Percentiles rank a stretch among this genome's conserved stretches.
These are phyloP conservation scores for Salminus brasiliensis DNA, from an alignment of 2,113 vertebrate species.

Conservation along the genomic window DNA sequence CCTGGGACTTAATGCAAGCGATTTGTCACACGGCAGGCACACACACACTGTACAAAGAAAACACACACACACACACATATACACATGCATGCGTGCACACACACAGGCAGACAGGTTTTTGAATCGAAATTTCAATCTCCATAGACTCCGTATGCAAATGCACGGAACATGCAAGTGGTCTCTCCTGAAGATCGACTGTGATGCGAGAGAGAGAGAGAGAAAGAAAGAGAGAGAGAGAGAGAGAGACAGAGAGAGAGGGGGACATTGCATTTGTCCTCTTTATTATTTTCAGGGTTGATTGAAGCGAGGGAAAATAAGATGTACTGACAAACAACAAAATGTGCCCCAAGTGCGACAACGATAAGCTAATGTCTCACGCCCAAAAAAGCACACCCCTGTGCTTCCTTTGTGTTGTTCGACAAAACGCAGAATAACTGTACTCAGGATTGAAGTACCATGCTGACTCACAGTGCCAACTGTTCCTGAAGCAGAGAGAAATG, in stretches of 20 bases:
- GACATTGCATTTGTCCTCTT: not conserved
- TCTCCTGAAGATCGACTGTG: slow-evolving; percentile 8
- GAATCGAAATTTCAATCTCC: slow-evolving; percentile 9
- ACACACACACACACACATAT: not conserved
- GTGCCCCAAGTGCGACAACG: too few species aligned
- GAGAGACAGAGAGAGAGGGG: not conserved
- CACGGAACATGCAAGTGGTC: not conserved
- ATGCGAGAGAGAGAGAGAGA: not conserved
- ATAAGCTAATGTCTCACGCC: not conserved
- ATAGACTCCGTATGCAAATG: not conserved
- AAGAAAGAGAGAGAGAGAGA: slow-evolving; percentile 18
- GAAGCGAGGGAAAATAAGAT: slow-evolving; percentile 1
- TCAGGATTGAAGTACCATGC: not conserved
- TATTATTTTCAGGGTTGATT: not conserved
- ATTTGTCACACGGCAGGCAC: slow-evolving; percentile 69
- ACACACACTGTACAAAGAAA: slow-evolving; percentile 20
- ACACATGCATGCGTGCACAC: not conserved
- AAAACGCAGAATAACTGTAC: not conserved
- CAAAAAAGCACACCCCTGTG: not conserved
- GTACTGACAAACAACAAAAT: slow-evolving; percentile 8
- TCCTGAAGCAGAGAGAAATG: not conserved
- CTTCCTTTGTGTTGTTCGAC: not conserved
- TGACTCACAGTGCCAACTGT: not conserved
- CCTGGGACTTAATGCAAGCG: slow-evolving; percentile 73
- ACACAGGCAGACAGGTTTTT: not conserved